A percentile compares a stretch with the other conserved stretches of the same genome.
phyloP scores from a whole-genome alignment of 2,113 vertebrate genomes.

The Ptychochromis oligacanthus region DNA sequence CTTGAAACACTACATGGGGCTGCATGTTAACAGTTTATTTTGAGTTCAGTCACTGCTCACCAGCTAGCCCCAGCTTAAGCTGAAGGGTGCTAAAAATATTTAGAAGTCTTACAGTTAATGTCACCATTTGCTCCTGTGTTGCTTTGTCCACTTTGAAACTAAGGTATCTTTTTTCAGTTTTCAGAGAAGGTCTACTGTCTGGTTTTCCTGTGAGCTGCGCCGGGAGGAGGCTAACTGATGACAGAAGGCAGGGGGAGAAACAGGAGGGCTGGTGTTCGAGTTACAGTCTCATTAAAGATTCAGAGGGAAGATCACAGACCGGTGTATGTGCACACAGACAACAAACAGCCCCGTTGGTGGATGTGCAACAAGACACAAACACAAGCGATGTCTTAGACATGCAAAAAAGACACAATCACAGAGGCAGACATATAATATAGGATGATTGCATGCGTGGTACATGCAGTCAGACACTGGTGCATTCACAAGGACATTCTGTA shows the following conservation, averaged over 20 bases:
- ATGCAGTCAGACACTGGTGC: not conserved
- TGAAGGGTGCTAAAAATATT: not conserved
- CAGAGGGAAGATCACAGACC: constrained; percentile 49
- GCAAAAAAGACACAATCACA: not conserved
- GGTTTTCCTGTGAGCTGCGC: constrained; percentile 38
- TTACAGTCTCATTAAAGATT: constrained; percentile 78
- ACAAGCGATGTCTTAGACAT: not conserved
- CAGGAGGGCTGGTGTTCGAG: constrained; percentile 46
- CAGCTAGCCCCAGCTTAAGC: too few relatives aligned
- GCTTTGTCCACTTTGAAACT: not conserved
- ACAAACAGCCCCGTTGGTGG: constrained; percentile 42
- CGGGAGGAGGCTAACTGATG: constrained; percentile 39
- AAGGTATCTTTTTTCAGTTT: constrained; percentile 15
- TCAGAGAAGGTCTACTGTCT: constrained; percentile 16
- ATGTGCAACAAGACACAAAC: constrained; percentile 35
- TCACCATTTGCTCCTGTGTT: not conserved
- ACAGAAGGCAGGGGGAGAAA: constrained; percentile 38
- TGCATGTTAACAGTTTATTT: not conserved
- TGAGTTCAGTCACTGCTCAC: too few relatives aligned
- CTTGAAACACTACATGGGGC: not conserved
- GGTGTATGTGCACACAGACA: constrained; percentile 15
- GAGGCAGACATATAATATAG: not conserved
- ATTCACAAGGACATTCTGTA: not conserved
- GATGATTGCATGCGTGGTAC: not conserved
- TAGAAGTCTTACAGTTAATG: not conserved